Conservation (phyloP, 37 sponge, comb jelly and placozoan species). For the Cladorhizidae sp. region DNA sequence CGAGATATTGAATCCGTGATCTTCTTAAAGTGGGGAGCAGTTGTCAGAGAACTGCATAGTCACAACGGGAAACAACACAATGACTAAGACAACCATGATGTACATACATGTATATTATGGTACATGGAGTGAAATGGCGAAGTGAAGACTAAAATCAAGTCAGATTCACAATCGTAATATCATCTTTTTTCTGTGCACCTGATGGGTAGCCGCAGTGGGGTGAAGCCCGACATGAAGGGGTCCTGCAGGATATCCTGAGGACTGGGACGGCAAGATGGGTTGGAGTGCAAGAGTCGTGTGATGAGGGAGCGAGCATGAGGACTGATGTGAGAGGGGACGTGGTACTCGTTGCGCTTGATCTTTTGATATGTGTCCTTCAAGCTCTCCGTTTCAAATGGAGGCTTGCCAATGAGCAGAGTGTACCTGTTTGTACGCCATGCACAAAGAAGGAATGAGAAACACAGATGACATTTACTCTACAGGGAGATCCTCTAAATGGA, state of each 20-base stretch:
- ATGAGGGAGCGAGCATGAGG: slow-evolving; percentile 75
- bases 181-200: slow-evolving; percentile 18
- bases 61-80: not conserved
- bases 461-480: too few relatives aligned
- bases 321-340: slow-evolving; percentile 76
- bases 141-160: too few relatives aligned
- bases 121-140: too few relatives aligned
- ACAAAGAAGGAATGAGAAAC: too few relatives aligned
- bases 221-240: slow-evolving; percentile 85
- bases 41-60: slow-evolving; percentile 60
- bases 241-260: slow-evolving; percentile 70
- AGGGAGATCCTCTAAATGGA: too few relatives aligned
- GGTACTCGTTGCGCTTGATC: slow-evolving; percentile 89
- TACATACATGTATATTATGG: not conserved
- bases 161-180: not conserved
- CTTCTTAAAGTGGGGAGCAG: slow-evolving; percentile 85
- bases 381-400: slow-evolving; percentile 93
- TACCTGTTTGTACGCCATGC: too few relatives aligned
- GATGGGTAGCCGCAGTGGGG: slow-evolving; percentile 67
- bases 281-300: slow-evolving; percentile 57
- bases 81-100: not conserved
- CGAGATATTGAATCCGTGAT: slow-evolving; percentile 9
- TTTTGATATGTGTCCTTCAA: slow-evolving; percentile 88
- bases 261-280: slow-evolving; percentile 77
- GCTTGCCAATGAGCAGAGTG: slow-evolving; percentile 88